Evolutionary conservation across 2,888 invertebrate species (phyloP), one percentile per base, ranked within the genome.

Genomic region (Lagria hirta): DNA sequence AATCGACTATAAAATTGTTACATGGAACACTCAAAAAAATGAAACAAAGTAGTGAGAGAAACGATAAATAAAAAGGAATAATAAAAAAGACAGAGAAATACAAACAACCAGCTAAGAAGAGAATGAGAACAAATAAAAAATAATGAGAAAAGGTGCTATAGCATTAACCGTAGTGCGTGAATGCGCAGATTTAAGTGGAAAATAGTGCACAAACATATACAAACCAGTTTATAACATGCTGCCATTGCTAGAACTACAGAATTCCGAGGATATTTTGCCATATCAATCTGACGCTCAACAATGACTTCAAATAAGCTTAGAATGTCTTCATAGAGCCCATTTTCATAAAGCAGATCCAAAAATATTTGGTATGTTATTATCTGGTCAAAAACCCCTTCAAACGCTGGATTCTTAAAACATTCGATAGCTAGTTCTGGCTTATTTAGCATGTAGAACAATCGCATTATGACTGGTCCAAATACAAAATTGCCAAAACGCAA

Each of bases 381-480:
- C 63, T 90, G 89, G 63, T 86, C 83, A 66, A 88, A 90, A 62
- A 90, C 83, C 4, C 78, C 79, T 10, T 68, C 67, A 16, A 86
- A 71, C 24, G 72, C 72, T 1, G 81, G 75, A 52, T 83, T 77
- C 52, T 79, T 75, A 60, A 84, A 86, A 49, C 78, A 78, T 81
- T 79, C 55, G 7, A 83, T 62, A 6, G 89, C 89, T 48, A 80
- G 69, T 23, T 81, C 76, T 1, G 84, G 81, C 58, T 84, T 79
- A 65, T 87, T 81, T 20, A 87, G 69, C 56, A 78, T 73, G 65
- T 89, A 75, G 44, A 84, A 83, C 75, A 87, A 78, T 58, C 91
- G 76, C 88, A 91, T 88, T 0, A 86, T 77, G 7, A 90, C 83
- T 3, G 91, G 88, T 0, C 91, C 91, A 77, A 91, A 90, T 3